phyloP scores from a whole-genome alignment of 2,797 vertebrate genomes.

The Alauda arvensis region DNA sequence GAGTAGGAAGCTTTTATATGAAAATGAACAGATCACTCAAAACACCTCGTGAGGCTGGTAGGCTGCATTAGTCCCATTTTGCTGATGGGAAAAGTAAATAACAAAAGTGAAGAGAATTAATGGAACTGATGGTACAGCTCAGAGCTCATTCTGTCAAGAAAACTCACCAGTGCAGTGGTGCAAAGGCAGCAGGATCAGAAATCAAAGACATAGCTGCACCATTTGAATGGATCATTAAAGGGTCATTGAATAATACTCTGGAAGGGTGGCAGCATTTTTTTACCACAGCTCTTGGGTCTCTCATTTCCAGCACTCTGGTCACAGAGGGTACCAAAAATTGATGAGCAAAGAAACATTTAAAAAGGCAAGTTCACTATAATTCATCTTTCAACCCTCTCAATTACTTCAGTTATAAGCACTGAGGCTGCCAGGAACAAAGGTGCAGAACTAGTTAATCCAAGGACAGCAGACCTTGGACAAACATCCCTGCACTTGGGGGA shows the following conservation, averaged over 20 bases:
- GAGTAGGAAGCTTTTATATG: slow-evolving; percentile 5
- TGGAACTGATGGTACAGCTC: background rate
- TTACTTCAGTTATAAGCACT: background rate
- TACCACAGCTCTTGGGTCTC: background rate
- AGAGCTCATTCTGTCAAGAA: background rate
- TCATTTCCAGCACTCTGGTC: background rate
- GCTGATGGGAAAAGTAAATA: background rate
- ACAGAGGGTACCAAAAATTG: background rate
- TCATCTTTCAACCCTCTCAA: background rate
- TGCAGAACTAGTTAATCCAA: background rate
- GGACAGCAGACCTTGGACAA: background rate
- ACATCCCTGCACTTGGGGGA: background rate
- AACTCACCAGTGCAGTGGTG: background rate
- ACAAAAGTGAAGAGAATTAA: background rate
- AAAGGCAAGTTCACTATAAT: background rate
- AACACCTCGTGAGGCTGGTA: background rate
- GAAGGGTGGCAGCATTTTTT: background rate
- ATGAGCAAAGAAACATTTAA: background rate
- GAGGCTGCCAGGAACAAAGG: background rate
- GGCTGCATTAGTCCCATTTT: background rate
- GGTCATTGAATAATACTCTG: background rate
- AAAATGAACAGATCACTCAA: slow-evolving; percentile 4
- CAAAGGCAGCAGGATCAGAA: background rate
- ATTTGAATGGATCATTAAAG: background rate
- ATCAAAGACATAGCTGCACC: background rate